Conservation (phyloP, 2,888 invertebrate genomes). For the Rotaria socialis region DNA sequence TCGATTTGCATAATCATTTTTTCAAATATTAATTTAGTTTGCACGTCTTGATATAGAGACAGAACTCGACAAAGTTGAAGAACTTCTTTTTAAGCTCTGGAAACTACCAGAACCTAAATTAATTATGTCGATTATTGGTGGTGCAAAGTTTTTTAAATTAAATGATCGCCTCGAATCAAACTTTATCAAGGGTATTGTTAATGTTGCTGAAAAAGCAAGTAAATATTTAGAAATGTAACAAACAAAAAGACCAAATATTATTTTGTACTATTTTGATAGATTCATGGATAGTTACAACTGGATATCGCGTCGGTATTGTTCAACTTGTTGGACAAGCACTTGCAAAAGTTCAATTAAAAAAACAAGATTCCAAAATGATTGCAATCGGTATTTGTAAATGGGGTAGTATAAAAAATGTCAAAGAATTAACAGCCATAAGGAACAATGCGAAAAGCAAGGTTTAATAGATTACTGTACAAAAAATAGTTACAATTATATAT, state of each 20-base stretch:
- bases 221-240: neutral
- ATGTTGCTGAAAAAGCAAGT: neutral
- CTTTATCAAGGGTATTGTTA: neutral
- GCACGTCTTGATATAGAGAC: neutral
- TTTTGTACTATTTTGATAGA: neutral
- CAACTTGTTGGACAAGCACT: neutral
- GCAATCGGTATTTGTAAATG: slow-evolving; percentile 16
- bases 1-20: too few species aligned
- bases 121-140: slow-evolving; percentile 14
- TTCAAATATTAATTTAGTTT: too few species aligned
- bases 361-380: neutral
- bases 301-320: neutral
- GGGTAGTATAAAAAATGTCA: neutral
- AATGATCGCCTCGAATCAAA: neutral
- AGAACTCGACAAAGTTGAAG: neutral
- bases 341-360: neutral
- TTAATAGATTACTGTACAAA: too few species aligned
- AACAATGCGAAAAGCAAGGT: too few species aligned
- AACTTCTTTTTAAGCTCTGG: neutral
- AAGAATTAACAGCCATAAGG: neutral
- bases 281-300: neutral
- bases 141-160: neutral
- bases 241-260: too few species aligned
- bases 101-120: neutral
- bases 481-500: too few species aligned